These are phyloP conservation scores for Drosophila leontia DNA, from an alignment of 1,140 invertebrate genomes.

Conservation along the genomic window DNA sequence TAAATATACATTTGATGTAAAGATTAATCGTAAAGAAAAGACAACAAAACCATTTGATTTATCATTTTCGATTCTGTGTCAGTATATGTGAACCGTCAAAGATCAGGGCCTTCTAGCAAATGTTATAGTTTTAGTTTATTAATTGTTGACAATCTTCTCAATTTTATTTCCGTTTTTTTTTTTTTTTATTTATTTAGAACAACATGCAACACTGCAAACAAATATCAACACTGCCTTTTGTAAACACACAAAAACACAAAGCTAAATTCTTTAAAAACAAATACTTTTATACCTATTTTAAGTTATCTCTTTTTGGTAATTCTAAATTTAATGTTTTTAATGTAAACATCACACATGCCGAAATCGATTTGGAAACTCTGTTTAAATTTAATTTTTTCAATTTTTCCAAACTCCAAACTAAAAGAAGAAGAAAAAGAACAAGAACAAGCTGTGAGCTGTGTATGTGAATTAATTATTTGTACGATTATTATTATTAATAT, in stretches of 20 bases:
- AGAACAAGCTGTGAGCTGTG: slow-evolving; percentile 74
- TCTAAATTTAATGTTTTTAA: slow-evolving; percentile 21
- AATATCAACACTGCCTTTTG: slow-evolving; percentile 78
- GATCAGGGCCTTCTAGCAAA: slow-evolving; percentile 73
- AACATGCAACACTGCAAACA: slow-evolving; percentile 54
- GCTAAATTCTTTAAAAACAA: slow-evolving; percentile 5
- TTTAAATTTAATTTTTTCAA: slow-evolving; percentile 14
- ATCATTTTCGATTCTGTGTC: slow-evolving; percentile 43
- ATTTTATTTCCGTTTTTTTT: slow-evolving; percentile 7
- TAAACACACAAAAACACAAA: slow-evolving; percentile 57
- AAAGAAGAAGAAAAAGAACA: slow-evolving; percentile 36
- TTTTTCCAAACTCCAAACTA: slow-evolving; percentile 24
- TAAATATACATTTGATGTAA: neutral
- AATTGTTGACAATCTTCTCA: slow-evolving; percentile 34
- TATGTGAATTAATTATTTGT: slow-evolving; percentile 71
- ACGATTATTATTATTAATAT: slow-evolving; percentile 46
- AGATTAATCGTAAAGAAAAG: slow-evolving; percentile 36
- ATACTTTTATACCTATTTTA: slow-evolving; percentile 21
- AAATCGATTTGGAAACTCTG: slow-evolving; percentile 4
- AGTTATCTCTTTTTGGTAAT: slow-evolving; percentile 28
- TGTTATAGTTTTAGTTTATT: slow-evolving; percentile 58
- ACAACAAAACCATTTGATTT: slow-evolving; percentile 25
- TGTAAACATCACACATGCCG: slow-evolving; percentile 57
- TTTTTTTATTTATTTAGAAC: slow-evolving; percentile 37
- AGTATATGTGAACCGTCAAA: slow-evolving; percentile 37